Base-by-base conservation (phyloP, 35 echinoderm and acorn worm species). In the Holothuria glaberrima region DNA sequence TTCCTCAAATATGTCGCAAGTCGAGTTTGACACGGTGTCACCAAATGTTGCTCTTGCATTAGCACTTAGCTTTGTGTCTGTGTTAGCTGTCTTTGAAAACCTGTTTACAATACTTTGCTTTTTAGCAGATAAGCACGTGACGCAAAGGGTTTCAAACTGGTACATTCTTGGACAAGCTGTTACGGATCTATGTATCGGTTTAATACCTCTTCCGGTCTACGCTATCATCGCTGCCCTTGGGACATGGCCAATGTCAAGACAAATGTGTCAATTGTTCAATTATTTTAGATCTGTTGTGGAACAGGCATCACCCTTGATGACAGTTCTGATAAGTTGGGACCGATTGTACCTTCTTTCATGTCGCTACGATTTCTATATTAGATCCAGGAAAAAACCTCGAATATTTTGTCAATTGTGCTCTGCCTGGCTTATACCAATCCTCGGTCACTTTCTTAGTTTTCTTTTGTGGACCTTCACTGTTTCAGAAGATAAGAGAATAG, bases 361-460 rank as follows among this genome's bases (percentile, higher is more conserved):
- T 21, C 48, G 29, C 33, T 84, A 84, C 46, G 80, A 84, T 62
- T 12, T 20, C 25, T 84, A 84, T 30, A 31, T 84, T 17, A 59
- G 80, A 61, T 61, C 80, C 25, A 59, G 80, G 25, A 48, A 54
- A 35, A 84, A 33, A 22, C 22, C 21, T 17, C 52, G 80, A 13
- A 41, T 84, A 18, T 12, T 36, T 28, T 58, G 57, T 58, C 46
- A 84, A 17, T 29, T 84, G 24, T 31, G 52, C 19, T 24, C 12
- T 34, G 80, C 80, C 1, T 59, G 56, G 56, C 6, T 61, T 9
- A 4, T 59, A 28, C 80, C 80, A 6, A 41, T 84, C 13, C 22
- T 84, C 28, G 80, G 80, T 6, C 80, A 84, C 61, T 84, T 84
- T 84, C 7, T 12, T 4, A 84, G 80, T 61, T 84, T 84, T 30